Percentiles rank a stretch among this genome's conserved stretches.
These are phyloP conservation scores for Nomia melanderi DNA, from an alignment of 1,140 invertebrate genomes.

Conservation along the genomic window DNA sequence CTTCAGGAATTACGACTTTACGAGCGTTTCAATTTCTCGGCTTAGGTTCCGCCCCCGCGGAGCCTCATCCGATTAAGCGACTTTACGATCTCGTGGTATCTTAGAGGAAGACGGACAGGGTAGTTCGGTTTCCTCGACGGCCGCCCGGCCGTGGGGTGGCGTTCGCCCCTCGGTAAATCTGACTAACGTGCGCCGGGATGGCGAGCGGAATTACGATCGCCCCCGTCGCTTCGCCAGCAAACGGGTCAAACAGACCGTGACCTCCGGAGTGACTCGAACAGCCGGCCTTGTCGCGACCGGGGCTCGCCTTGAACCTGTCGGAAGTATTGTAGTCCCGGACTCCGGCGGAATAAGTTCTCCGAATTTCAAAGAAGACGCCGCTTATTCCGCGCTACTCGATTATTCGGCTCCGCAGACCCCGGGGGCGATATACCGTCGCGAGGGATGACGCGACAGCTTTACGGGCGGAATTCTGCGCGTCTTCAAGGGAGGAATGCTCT, in stretches of 20 bases:
- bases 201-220: conserved; percentile 9
- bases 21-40: conserved; percentile 66
- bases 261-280: conserved; percentile 7
- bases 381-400: conserved; percentile 57
- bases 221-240: neutral
- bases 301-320: conserved; percentile 1
- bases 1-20: conserved; percentile 63
- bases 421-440: too few species aligned
- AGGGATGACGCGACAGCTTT: too few species aligned
- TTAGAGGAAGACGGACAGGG: conserved; percentile 36
- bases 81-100: conserved; percentile 66
- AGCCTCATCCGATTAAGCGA: conserved; percentile 72
- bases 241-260: conserved; percentile 34
- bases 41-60: conserved; percentile 41
- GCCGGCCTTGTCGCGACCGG: too few species aligned
- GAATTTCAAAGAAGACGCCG: neutral
- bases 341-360: neutral
- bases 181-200: neutral
- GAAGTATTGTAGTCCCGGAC: conserved; percentile 12
- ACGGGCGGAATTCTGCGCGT: too few species aligned
- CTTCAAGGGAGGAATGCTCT: too few species aligned
- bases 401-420: too few species aligned
- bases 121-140: conserved; percentile 30
- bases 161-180: conserved; percentile 52
- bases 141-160: neutral